Base-by-base conservation (phyloP, 2,888 invertebrate genomes). In the Synanthedon formicaeformis region DNA sequence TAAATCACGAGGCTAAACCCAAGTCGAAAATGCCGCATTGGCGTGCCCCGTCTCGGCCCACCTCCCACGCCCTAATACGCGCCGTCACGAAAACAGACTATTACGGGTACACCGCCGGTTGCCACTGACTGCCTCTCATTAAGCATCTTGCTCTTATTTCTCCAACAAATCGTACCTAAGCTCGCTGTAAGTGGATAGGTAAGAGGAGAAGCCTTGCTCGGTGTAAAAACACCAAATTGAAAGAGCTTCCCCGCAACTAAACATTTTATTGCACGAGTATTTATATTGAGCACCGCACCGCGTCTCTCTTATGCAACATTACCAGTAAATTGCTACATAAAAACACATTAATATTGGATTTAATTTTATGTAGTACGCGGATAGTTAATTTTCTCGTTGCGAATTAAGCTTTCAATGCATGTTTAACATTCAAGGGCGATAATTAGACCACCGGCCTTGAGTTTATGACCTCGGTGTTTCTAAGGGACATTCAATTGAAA, bases 81-180 rank as follows among this genome's bases (percentile, higher is more conserved):
- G 56, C 64, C 65, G 73, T 65, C 80, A 79, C 75, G 78, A 71
- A 71, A 80, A 64, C 67, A 61, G 67, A 65, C 73, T 69, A 79
- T 78, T 78, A 73, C 65, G 64, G 59, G 57, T 45, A 45, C 45
- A 34, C 60, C 58, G 57, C 58, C 60, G 60, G 63, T 70, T 66
- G 60, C 60, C 61, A 58, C 64, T 64, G 66, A 73, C 69, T 63
- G 69, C 65, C 64, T 64, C 66, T 71, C 73, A 73, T 78, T 79
- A 77, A 61, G 64, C 62, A 59, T 63, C 59, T 58, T 56, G 54
- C 64, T 64, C 66, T 71, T 73, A 70, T 71, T 76, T 66, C 64
- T 62, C 60, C 58, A 66, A 66, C 64, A 69, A 72, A 73, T 73
- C 67, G 65, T 62, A 64, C 58, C 57, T 62, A 66, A 67, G 61